These are phyloP conservation scores for Caerostris darwini DNA, from an alignment of 1,140 invertebrate genomes.

Conservation along the genomic window DNA sequence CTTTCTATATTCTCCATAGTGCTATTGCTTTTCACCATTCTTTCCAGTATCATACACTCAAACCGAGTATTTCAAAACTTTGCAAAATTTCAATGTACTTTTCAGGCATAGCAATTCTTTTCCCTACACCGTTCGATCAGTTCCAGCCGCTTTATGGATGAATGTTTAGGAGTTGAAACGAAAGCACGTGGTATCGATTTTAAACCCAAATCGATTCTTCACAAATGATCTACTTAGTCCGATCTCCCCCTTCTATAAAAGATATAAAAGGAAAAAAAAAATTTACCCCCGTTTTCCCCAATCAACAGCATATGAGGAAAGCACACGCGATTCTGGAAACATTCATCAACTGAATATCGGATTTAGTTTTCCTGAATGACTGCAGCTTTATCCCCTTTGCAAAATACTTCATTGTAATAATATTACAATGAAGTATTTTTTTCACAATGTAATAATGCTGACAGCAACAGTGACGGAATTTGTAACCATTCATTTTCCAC, in stretches of 20 bases:
- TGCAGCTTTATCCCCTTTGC: not conserved
- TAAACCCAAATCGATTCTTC: conserved; percentile 12
- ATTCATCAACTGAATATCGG: not conserved
- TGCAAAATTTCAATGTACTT: not conserved
- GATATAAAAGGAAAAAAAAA: conserved; percentile 1
- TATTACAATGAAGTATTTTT: not conserved
- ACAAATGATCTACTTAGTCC: conserved; percentile 20
- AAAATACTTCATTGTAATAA: not conserved
- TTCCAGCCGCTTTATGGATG: not conserved
- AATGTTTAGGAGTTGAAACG: not conserved
- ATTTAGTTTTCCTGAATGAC: not conserved
- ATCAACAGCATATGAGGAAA: not conserved
- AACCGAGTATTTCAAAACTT: not conserved
- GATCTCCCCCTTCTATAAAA: not conserved
- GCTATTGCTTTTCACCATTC: not conserved
- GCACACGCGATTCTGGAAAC: not conserved
- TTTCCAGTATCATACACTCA: not conserved
- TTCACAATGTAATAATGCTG: not conserved
- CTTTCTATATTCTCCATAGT: too few species aligned
- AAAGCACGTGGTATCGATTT: conserved; percentile 28
- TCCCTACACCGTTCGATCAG: not conserved
- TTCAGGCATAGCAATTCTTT: not conserved
- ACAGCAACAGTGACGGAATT: not conserved
- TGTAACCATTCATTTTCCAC: not conserved
- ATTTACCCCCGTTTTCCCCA: not conserved